A percentile compares a stretch with the other conserved stretches of the same genome.
phyloP scores from a whole-genome alignment of 2,797 vertebrate genomes.

The Mus spretus region DNA sequence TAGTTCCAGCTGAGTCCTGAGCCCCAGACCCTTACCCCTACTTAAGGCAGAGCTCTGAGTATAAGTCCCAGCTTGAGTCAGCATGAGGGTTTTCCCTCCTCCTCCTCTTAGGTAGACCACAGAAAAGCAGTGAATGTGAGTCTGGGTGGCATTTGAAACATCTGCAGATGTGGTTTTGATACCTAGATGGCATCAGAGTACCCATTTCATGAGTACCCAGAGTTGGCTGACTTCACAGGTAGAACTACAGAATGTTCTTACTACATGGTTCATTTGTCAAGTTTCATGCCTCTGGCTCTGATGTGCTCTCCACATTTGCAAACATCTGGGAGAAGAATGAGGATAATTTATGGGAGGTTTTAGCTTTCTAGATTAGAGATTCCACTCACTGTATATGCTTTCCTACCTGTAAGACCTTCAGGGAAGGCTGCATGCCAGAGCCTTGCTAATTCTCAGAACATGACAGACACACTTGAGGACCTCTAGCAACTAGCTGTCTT shows the following conservation, averaged over 20 bases:
- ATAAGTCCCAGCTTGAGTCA: background rate
- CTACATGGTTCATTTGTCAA: fast-evolving
- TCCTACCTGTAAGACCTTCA: no score
- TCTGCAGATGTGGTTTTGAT: background rate
- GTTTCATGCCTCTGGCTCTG: background rate
- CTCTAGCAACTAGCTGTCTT: background rate
- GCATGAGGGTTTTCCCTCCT: background rate
- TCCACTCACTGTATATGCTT: background rate
- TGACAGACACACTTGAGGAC: background rate
- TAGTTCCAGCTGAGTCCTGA: background rate
- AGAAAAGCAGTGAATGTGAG: background rate
- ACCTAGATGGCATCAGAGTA: background rate
- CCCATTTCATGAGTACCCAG: background rate
- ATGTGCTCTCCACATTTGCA: background rate
- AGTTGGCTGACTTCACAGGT: background rate
- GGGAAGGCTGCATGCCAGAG: background rate
- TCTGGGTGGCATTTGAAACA: no score
- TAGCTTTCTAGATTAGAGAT: background rate
- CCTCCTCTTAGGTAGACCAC: background rate
- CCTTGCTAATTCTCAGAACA: background rate
- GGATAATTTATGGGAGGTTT: background rate
- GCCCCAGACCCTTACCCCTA: background rate
- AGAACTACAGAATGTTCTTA: background rate
- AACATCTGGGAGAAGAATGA: background rate
- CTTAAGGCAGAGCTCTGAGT: background rate